Conservation (phyloP, 1,140 invertebrate genomes). For the Apis florea region DNA sequence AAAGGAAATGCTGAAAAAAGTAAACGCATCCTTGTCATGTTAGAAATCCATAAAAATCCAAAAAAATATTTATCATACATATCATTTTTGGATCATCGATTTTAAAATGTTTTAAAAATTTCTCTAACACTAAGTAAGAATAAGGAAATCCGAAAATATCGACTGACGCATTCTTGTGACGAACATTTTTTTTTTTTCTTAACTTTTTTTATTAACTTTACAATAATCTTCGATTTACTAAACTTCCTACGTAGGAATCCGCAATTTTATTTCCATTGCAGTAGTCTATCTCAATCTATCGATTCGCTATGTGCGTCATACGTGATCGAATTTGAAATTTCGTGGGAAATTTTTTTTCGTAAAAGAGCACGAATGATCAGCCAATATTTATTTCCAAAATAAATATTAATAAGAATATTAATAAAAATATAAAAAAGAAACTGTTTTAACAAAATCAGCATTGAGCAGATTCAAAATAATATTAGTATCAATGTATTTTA, state of each 20-base stretch:
- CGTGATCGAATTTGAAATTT: neutral
- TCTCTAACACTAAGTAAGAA: conserved; percentile 29
- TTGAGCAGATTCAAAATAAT: neutral
- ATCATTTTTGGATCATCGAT: neutral
- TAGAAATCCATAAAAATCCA: neutral
- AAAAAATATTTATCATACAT: no score
- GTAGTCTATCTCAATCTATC: neutral
- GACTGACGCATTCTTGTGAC: conserved; percentile 24
- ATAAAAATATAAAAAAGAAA: neutral
- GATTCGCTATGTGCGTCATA: neutral
- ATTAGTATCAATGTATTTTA: neutral
- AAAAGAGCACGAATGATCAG: neutral
- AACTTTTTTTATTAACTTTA: conserved; percentile 16
- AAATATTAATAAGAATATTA: no score
- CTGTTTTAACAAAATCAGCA: neutral
- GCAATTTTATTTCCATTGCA: conserved; percentile 33
- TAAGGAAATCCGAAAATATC: conserved; percentile 7
- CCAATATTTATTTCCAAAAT: neutral
- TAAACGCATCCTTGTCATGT: neutral
- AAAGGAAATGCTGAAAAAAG: neutral
- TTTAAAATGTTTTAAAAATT: conserved; percentile 22
- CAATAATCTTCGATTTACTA: neutral
- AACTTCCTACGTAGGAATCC: neutral
- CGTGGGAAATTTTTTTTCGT: neutral
- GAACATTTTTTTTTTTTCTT: neutral